phyloP scores from a whole-genome alignment of 2,888 invertebrate species.

The Pterobdella sp. region DNA sequence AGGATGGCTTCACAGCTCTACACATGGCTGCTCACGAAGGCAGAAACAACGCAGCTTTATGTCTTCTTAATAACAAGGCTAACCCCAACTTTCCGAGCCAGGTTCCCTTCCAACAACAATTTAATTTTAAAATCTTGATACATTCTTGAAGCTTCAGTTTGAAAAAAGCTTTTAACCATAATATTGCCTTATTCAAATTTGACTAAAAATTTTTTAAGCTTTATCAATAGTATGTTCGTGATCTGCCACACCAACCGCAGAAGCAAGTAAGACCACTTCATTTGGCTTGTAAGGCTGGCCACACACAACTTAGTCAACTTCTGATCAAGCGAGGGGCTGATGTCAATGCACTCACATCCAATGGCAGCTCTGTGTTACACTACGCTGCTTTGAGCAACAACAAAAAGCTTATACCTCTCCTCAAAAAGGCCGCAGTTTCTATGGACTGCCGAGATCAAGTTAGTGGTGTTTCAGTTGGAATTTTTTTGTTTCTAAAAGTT shows the following conservation, averaged over 20 bases:
- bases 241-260: not conserved
- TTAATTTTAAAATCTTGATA: no score
- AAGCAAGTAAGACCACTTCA: constrained; percentile 26
- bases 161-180: no score
- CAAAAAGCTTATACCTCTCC: constrained; percentile 73
- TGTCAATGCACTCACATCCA: constrained; percentile 4
- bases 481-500: no score
- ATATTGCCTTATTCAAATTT: no score
- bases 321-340: constrained; percentile 28
- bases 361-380: constrained; percentile 82
- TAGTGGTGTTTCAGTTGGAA: not conserved
- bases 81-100: not conserved
- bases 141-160: no score
- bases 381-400: constrained; percentile 83
- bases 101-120: no score
- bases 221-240: no score
- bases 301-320: constrained; percentile 17
- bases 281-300: constrained; percentile 19
- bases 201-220: no score
- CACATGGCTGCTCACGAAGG: constrained; percentile 26
- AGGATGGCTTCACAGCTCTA: constrained; percentile 29
- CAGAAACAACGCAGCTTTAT: constrained; percentile 19
- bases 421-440: constrained; percentile 49
- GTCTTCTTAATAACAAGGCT: not conserved
- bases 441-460: constrained; percentile 20